Conservation (phyloP, 2,888 invertebrate species). For the Andrena flavipes region DNA sequence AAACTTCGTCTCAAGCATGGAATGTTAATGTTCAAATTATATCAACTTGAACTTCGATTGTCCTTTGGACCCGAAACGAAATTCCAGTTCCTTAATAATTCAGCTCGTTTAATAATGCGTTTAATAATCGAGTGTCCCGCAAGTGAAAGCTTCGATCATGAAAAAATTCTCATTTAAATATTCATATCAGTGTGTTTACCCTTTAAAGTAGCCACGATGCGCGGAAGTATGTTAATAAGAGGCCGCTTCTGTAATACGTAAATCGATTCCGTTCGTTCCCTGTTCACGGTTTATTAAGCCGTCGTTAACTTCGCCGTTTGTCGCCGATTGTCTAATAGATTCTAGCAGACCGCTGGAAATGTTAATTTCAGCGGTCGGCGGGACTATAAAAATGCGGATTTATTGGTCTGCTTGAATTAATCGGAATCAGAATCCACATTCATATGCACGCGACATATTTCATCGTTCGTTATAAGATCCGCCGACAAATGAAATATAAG, state of each 20-base stretch:
- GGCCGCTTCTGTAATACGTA: constrained; percentile 10
- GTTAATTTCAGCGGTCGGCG: constrained; percentile 40
- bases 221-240: neutral
- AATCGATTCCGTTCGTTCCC: constrained; percentile 4
- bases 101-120: too few species aligned
- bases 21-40: too few species aligned
- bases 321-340: constrained; percentile 59
- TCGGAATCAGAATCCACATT: constrained; percentile 18
- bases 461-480: constrained; percentile 32
- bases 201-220: constrained; percentile 5
- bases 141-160: too few species aligned
- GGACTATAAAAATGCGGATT: constrained; percentile 35
- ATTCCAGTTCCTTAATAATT: too few species aligned
- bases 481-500: constrained; percentile 21
- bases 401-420: constrained; percentile 50
- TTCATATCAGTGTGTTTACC: constrained; percentile 1
- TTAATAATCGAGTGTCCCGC: too few species aligned
- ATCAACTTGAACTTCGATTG: too few species aligned
- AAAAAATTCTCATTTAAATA: too few species aligned
- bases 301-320: constrained; percentile 38
- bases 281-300: constrained; percentile 33
- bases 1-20: too few species aligned
- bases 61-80: too few species aligned
- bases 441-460: constrained; percentile 24
- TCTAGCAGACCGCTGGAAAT: constrained; percentile 55